A percentile compares a stretch with the other conserved stretches of the same genome.
Evolutionary conservation across 1,140 invertebrate species (phyloP).

Genomic region (Heliconius hewitsoni): DNA sequence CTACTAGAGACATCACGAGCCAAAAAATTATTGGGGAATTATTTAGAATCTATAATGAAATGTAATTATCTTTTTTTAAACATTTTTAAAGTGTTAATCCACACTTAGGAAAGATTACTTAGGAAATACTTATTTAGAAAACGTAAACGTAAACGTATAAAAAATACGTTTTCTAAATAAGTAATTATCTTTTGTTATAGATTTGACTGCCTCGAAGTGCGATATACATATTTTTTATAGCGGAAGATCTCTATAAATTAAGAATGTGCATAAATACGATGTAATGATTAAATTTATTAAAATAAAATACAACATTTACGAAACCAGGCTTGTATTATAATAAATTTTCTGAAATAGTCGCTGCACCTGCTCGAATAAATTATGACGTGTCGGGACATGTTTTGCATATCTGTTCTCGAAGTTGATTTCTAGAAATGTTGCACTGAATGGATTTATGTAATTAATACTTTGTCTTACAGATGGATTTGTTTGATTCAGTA

Average conservation of each 20-base stretch:
- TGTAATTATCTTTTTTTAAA: not conserved
- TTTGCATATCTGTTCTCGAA: slow-evolving; percentile 29
- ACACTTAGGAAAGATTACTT: too few relatives aligned
- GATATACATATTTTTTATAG: not conserved
- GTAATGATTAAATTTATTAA: not conserved
- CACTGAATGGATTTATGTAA: slow-evolving; percentile 24
- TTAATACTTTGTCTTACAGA: slow-evolving; percentile 11
- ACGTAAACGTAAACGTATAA: too few relatives aligned
- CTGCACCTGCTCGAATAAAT: slow-evolving; percentile 32
- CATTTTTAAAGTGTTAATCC: too few relatives aligned
- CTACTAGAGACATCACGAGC: too few relatives aligned
- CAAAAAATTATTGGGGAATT: too few relatives aligned
- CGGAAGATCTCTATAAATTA: not conserved
- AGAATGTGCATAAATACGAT: not conserved
- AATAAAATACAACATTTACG: slow-evolving; percentile 21
- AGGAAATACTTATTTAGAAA: too few relatives aligned
- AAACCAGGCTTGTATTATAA: slow-evolving; percentile 19
- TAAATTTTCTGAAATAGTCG: slow-evolving; percentile 21
- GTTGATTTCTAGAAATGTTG: slow-evolving; percentile 17
- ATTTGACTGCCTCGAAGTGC: not conserved
- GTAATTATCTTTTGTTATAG: not conserved
- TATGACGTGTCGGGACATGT: slow-evolving; percentile 28
- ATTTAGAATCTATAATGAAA: not conserved
- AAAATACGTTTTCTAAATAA: too few relatives aligned
- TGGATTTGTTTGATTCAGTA: not conserved